Evolutionary conservation across 1,140 invertebrate species (phyloP), one percentile per base, ranked within the genome.

Genomic region (Popillia japonica): DNA sequence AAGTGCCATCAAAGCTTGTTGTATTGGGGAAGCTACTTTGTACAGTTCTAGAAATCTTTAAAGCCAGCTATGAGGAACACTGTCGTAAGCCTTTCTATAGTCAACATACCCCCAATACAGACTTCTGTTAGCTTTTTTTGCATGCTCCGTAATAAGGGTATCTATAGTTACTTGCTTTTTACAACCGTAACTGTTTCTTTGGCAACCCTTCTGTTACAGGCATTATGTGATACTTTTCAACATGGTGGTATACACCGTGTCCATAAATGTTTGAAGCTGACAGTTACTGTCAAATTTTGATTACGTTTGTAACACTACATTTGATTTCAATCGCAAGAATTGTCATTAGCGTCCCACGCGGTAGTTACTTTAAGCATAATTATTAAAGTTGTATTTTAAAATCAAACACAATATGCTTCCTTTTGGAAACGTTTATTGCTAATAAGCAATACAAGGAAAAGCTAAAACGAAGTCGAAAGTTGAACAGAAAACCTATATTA

Each of bases 121-220:
- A 61, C 77, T 73, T 76, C 59, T 74, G 14, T 75, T 78, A 1
- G 78, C 77, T 61, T 79, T 75, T 10, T 75, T 77, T 14, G 75
- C 77, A 22, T 82, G 68, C 40, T 79, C 74, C 7, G 75, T 79
- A 27, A 83, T 75, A 40, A 80, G 55, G 22, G 75, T 74, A 59
- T 83, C 80, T 17, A 82, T 79, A 3, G 81, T 61, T 10, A 81
- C 40, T 72, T 80, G 80, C 23, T 82, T 80, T 74, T 80, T 83
- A 68, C 80, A 82, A 0, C 81, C 82, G 48, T 78, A 64, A 40
- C 78, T 68, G 4, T 78, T 55, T 61, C 20, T 41, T 27, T 78
- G 27, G 61, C 82, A 84, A 0, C 81, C 79, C 48, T 82, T 82
- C 74, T 84, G 83, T 73, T 75, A 80, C 74, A 40, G 79, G 27